Evolutionary conservation across 2,113 vertebrate genomes (phyloP).

Genomic region (Tauraco erythrolophus): DNA sequence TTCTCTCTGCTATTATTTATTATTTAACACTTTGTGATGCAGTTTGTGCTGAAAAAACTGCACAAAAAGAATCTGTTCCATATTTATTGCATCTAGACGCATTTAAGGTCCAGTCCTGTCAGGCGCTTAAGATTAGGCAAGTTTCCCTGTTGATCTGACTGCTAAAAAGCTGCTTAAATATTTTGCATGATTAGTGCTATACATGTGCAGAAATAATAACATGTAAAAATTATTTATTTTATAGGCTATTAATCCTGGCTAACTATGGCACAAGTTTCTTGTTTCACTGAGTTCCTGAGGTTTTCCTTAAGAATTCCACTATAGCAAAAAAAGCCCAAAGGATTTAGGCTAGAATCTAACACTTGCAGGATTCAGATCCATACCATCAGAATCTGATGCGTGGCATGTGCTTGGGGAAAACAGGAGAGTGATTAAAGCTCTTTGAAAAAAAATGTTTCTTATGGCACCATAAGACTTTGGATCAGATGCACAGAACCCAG

Average conservation of each 20-base stretch:
- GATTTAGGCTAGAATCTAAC: neutral
- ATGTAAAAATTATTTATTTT: neutral
- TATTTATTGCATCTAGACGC: neutral
- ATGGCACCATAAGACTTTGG: neutral
- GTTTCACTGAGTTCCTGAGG: neutral
- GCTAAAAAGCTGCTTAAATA: constrained; percentile 36
- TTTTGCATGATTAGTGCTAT: constrained; percentile 21
- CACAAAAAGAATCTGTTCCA: neutral
- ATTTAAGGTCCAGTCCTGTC: neutral
- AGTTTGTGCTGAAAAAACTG: constrained; percentile 35
- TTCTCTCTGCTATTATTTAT: constrained; percentile 53
- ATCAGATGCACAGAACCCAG: neutral
- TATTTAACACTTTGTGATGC: constrained; percentile 68
- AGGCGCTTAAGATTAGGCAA: neutral
- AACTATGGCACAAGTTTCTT: neutral
- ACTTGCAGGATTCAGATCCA: neutral
- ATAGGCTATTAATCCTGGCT: neutral
- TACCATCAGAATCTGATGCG: neutral
- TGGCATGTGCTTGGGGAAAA: neutral
- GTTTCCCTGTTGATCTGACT: neutral
- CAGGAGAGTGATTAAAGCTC: neutral
- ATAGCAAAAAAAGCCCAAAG: neutral
- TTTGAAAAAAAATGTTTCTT: neutral
- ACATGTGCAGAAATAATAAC: neutral
- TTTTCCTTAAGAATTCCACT: neutral